Evolutionary conservation across 2,113 vertebrate genomes (phyloP).

Genomic region (Tachuris rubrigastra): DNA sequence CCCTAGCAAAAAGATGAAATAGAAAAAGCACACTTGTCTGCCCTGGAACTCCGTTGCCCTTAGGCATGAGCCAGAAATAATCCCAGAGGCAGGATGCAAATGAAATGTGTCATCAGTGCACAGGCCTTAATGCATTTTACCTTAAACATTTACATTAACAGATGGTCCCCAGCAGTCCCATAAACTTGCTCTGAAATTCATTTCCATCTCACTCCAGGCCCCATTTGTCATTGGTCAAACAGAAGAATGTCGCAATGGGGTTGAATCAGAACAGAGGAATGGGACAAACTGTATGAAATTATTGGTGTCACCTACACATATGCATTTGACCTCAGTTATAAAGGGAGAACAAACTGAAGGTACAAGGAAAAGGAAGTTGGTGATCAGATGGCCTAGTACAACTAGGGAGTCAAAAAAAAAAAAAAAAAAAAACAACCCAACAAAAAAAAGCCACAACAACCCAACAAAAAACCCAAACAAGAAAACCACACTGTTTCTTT

Average conservation of each 20-base stretch:
- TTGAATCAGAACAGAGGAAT: conserved; percentile 58
- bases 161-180: conserved; percentile 75
- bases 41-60: conserved; percentile 32
- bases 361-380: neutral
- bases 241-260: conserved; percentile 51
- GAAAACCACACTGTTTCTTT: neutral
- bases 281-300: conserved; percentile 34
- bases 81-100: conserved; percentile 71
- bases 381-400: neutral
- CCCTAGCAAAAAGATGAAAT: conserved; percentile 19
- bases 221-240: conserved; percentile 59
- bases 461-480: neutral
- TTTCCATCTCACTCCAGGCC: conserved; percentile 65
- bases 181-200: conserved; percentile 73
- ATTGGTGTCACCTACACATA: conserved; percentile 50
- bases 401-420: neutral
- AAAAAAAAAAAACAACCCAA: fast-evolving
- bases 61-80: conserved; percentile 52
- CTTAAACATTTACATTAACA: conserved; percentile 83
- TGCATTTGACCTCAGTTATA: conserved; percentile 57
- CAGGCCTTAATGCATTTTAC: conserved; percentile 70
- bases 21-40: neutral
- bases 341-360: neutral
- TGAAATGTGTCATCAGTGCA: conserved; percentile 71
- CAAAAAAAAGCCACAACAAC: too few species aligned